Percentiles rank a stretch among this genome's conserved stretches.
These are phyloP conservation scores for Lacerta viridis DNA, from an alignment of 2,797 vertebrate species.

Conservation along the genomic window DNA sequence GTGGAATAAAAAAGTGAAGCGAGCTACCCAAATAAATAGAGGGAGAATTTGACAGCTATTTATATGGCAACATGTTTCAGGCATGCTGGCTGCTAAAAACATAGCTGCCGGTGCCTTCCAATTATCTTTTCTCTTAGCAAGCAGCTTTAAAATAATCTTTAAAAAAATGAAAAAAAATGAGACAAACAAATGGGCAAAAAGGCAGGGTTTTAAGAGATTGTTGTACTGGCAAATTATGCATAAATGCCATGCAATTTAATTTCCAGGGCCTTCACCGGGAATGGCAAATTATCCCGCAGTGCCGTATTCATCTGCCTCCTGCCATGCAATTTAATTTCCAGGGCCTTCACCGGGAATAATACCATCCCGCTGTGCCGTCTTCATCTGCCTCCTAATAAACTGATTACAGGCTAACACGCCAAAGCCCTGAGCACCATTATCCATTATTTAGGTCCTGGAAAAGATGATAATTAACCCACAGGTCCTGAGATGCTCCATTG, in stretches of 20 bases:
- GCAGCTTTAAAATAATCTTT: not conserved
- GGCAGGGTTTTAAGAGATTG: slow-evolving; percentile 63
- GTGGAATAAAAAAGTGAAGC: not conserved
- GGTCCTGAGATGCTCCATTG: slow-evolving; percentile 66
- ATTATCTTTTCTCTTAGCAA: slow-evolving; percentile 1
- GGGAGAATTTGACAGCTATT: slow-evolving; percentile 48
- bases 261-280: slow-evolving; percentile 52
- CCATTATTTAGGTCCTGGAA: slow-evolving; percentile 76
- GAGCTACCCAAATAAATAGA: slow-evolving; percentile 34
- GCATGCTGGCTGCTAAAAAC: slow-evolving; percentile 41
- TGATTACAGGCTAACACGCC: slow-evolving; percentile 79
- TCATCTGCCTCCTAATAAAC: slow-evolving; percentile 83
- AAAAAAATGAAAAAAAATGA: slow-evolving; percentile 47
- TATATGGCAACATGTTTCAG: slow-evolving; percentile 30
- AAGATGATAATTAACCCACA: slow-evolving; percentile 79
- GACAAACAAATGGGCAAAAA: slow-evolving; percentile 30
- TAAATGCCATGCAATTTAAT: slow-evolving; percentile 62
- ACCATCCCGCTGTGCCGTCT: slow-evolving; percentile 77
- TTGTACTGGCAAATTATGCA: slow-evolving; percentile 57
- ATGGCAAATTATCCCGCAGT: slow-evolving; percentile 80
- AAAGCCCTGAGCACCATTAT: slow-evolving; percentile 72
- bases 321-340: slow-evolving; percentile 62
- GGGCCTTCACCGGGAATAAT: slow-evolving; percentile 71
- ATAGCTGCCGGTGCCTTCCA: slow-evolving; percentile 17
- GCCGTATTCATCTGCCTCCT: slow-evolving; percentile 79